These are phyloP conservation scores for Lepilemur septentrionalis DNA, from an alignment of 2,797 vertebrate genomes.

Conservation along the genomic window DNA sequence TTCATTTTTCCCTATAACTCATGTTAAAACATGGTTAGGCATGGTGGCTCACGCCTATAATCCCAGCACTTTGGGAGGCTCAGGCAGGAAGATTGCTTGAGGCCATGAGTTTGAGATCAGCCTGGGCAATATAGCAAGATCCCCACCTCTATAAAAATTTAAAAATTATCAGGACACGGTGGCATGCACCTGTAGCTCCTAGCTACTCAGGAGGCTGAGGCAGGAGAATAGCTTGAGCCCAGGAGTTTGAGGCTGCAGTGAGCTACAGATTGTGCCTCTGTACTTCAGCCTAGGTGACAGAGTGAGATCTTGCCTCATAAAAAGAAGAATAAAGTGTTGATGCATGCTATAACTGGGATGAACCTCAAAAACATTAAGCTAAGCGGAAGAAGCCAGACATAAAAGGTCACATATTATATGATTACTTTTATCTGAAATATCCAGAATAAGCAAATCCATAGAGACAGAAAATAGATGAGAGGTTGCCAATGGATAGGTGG, in stretches of 20 bases:
- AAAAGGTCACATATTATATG: not conserved
- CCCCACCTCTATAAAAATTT: not conserved
- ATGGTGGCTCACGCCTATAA: not conserved
- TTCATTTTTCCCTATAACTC: conserved; percentile 13
- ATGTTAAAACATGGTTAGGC: not conserved
- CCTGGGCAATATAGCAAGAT: not conserved
- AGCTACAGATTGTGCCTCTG: not conserved
- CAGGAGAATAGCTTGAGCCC: not conserved
- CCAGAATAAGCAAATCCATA: conserved; percentile 22
- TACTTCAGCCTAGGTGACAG: not conserved
- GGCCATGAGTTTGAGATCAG: not conserved
- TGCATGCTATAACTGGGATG: not conserved
- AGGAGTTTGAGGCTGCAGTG: not conserved
- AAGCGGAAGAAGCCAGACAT: conserved; percentile 15
- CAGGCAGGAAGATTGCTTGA: not conserved
- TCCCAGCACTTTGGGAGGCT: not conserved
- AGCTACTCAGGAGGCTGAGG: not conserved
- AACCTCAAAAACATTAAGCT: conserved; percentile 37
- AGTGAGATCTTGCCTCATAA: not conserved
- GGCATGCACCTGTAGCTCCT: not conserved
- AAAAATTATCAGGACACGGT: not conserved
- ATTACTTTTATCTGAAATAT: not conserved
- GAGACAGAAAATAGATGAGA: not conserved
- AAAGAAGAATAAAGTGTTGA: not conserved
- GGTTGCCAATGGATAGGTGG: not conserved